Evolutionary conservation across 2,113 vertebrate species (phyloP).

Genomic region (Pica pica): DNA sequence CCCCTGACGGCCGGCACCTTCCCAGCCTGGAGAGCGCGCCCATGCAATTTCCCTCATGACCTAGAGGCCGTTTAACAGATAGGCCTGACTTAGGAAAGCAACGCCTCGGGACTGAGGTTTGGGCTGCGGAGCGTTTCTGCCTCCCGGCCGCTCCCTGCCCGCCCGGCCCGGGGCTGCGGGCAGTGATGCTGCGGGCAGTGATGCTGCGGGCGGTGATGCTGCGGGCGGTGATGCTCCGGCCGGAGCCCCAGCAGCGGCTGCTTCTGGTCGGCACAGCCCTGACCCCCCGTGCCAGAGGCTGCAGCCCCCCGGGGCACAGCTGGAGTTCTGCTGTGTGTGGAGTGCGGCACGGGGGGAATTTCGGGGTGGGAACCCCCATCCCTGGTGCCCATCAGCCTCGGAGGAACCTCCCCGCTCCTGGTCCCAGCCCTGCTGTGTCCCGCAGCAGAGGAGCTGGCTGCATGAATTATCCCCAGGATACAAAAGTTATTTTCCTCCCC

Average conservation of each 20-base stretch:
- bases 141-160: rapidly evolving
- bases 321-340: rapidly evolving
- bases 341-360: rapidly evolving
- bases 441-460: rapidly evolving
- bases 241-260: rapidly evolving
- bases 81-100: background rate
- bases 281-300: rapidly evolving
- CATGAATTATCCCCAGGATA: background rate
- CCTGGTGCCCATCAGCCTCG: rapidly evolving
- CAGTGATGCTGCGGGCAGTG: rapidly evolving
- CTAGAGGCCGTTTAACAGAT: rapidly evolving
- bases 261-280: rapidly evolving
- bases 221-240: rapidly evolving
- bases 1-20: background rate
- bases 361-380: background rate
- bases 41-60: rapidly evolving
- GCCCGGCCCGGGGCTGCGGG: rapidly evolving
- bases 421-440: background rate
- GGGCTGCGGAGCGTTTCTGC: background rate
- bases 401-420: background rate
- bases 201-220: rapidly evolving
- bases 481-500: background rate
- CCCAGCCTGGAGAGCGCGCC: background rate
- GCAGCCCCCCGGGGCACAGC: rapidly evolving
- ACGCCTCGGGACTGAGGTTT: rapidly evolving